phyloP scores from a whole-genome alignment of 2,888 invertebrate genomes.

The Harpalus rubripes region DNA sequence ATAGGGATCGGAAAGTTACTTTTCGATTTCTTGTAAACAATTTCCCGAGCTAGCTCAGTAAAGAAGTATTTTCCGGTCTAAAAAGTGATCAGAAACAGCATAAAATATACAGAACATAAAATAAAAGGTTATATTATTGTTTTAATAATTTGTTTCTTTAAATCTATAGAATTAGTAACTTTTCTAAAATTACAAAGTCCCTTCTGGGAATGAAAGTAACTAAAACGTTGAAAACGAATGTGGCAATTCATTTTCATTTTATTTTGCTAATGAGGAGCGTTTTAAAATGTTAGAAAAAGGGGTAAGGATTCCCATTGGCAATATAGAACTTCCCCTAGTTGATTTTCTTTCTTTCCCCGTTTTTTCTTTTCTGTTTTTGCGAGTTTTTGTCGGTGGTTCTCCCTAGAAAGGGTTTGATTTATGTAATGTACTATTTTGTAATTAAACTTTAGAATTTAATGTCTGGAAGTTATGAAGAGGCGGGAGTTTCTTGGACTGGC shows the following conservation, averaged over 20 bases:
- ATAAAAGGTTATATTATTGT: no score
- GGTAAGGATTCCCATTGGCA: not conserved
- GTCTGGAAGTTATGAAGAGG: constrained; percentile 62
- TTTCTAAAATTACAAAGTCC: no score
- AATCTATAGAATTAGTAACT: no score
- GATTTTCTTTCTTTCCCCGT: constrained; percentile 20
- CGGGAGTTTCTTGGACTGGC: constrained; percentile 55
- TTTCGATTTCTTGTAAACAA: no score
- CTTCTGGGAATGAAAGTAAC: not conserved
- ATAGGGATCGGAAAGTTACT: no score
- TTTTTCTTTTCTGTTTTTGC: constrained; percentile 21
- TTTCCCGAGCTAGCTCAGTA: no score
- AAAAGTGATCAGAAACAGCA: no score
- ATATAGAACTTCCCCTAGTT: constrained; percentile 18
- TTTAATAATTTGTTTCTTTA: no score
- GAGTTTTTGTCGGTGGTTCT: constrained; percentile 34
- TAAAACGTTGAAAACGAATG: not conserved
- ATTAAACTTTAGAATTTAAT: constrained; percentile 67
- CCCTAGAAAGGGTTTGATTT: constrained; percentile 64
- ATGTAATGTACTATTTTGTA: constrained; percentile 66
- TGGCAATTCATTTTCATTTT: constrained; percentile 6
- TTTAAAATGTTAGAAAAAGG: constrained; percentile 11
- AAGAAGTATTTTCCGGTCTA: no score
- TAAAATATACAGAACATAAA: no score
- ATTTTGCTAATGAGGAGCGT: not conserved